Conservation (phyloP, 2,888 invertebrate species). For the Eupithecia subumbrata region DNA sequence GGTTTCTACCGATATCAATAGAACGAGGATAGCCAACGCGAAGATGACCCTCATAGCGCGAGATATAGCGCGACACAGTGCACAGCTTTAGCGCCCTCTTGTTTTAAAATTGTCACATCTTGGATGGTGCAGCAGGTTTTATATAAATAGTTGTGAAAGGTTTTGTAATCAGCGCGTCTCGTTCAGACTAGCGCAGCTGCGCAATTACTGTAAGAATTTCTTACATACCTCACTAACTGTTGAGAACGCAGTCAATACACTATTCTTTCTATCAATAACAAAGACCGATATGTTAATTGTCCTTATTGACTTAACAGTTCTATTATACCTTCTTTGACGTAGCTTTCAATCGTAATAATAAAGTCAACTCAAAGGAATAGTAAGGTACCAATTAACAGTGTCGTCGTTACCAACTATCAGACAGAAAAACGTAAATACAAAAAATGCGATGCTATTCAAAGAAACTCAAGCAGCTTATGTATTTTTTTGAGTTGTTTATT, state of each 20-base stretch:
- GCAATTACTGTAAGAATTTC: slow-evolving; percentile 29
- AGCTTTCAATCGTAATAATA: slow-evolving; percentile 15
- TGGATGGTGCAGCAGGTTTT: slow-evolving; percentile 77
- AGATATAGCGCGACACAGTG: slow-evolving; percentile 47
- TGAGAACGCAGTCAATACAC: slow-evolving; percentile 3
- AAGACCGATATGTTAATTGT: slow-evolving; percentile 17
- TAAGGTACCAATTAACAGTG: slow-evolving; percentile 18
- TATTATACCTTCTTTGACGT: slow-evolving; percentile 29
- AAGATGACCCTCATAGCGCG: slow-evolving; percentile 69
- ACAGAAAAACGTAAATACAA: background rate
- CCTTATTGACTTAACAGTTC: slow-evolving; percentile 17
- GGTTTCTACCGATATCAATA: slow-evolving; percentile 59
- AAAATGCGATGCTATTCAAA: background rate
- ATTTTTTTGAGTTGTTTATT: background rate
- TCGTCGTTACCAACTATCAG: background rate
- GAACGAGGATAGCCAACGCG: slow-evolving; percentile 62
- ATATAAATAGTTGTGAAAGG: slow-evolving; percentile 82
- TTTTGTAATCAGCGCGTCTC: slow-evolving; percentile 71
- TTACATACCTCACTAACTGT: slow-evolving; percentile 22
- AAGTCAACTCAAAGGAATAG: slow-evolving; percentile 27
- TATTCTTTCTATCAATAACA: background rate
- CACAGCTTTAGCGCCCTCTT: slow-evolving; percentile 61
- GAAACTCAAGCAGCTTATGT: background rate
- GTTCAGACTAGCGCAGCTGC: slow-evolving; percentile 50
- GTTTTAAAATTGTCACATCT: slow-evolving; percentile 71